These are phyloP conservation scores for Suillia variegata DNA, from an alignment of 2,888 invertebrate species.

Conservation along the genomic window DNA sequence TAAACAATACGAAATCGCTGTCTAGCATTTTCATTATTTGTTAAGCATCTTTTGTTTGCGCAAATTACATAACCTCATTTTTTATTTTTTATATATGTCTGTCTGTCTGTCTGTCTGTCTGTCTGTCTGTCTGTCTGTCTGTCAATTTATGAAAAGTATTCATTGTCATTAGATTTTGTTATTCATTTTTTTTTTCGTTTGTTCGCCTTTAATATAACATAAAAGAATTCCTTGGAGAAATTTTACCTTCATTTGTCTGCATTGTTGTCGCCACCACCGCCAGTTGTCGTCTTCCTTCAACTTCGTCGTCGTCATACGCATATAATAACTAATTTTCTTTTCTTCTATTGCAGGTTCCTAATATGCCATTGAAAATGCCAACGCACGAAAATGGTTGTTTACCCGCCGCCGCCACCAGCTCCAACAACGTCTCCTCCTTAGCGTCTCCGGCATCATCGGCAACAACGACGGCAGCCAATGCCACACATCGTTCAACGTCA, in stretches of 20 bases:
- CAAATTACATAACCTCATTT: not conserved
- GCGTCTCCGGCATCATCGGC: conserved; percentile 14
- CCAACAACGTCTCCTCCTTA: conserved; percentile 12
- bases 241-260: conserved; percentile 11
- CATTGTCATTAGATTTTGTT: conserved; percentile 6
- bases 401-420: conserved; percentile 18
- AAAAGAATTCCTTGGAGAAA: not conserved
- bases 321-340: conserved; percentile 23
- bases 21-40: no score
- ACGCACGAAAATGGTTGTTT: conserved; percentile 39
- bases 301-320: no score
- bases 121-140: not conserved
- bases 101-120: no score
- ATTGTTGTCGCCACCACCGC: not conserved
- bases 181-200: not conserved
- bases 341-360: conserved; percentile 58
- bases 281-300: not conserved
- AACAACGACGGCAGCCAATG: not conserved
- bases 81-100: not conserved
- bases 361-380: conserved; percentile 55
- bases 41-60: no score
- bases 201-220: conserved; percentile 4
- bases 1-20: no score
- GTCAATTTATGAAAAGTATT: conserved; percentile 1
- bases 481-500: conserved; percentile 5